Percentiles rank a stretch among this genome's conserved stretches.
Conservation (phyloP, 2,888 invertebrate species). For the Euclidia mi region DNA sequence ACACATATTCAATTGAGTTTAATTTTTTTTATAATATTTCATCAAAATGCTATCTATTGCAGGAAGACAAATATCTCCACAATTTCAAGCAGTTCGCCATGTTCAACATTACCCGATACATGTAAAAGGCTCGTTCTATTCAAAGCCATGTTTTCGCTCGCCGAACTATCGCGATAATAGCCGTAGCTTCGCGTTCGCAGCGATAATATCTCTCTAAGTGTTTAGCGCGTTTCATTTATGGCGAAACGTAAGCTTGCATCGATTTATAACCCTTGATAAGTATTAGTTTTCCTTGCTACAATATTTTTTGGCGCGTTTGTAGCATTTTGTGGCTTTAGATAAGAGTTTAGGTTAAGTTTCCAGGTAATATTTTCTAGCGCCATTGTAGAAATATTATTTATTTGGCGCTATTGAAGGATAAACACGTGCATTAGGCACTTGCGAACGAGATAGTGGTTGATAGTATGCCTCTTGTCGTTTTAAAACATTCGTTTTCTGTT, state of each 20-base stretch:
- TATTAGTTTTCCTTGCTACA: constrained; percentile 35
- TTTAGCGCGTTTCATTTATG: constrained; percentile 65
- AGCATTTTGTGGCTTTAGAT: constrained; percentile 8
- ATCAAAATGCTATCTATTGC: no score
- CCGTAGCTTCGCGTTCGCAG: constrained; percentile 51
- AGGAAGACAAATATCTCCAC: neutral
- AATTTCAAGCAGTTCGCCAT: neutral
- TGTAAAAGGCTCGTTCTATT: constrained; percentile 41
- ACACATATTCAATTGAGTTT: no score
- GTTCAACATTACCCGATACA: neutral
- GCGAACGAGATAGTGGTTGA: no score
- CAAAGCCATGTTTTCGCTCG: constrained; percentile 40
- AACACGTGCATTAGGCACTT: no score
- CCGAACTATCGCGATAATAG: constrained; percentile 42
- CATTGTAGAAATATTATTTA: no score
- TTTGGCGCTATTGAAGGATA: no score
- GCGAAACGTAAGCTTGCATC: constrained; percentile 25
- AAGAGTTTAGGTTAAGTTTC: constrained; percentile 2
- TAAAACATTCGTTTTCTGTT: no score
- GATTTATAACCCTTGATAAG: constrained; percentile 66
- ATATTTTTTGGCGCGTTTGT: constrained; percentile 22
- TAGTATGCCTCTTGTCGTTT: no score
- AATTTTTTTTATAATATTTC: no score
- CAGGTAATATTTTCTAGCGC: neutral
- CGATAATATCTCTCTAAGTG: constrained; percentile 67